These are phyloP conservation scores for Aphrocallistes beatrix DNA, from an alignment of 37 sponge, comb jelly and placozoan species.

Conservation along the genomic window DNA sequence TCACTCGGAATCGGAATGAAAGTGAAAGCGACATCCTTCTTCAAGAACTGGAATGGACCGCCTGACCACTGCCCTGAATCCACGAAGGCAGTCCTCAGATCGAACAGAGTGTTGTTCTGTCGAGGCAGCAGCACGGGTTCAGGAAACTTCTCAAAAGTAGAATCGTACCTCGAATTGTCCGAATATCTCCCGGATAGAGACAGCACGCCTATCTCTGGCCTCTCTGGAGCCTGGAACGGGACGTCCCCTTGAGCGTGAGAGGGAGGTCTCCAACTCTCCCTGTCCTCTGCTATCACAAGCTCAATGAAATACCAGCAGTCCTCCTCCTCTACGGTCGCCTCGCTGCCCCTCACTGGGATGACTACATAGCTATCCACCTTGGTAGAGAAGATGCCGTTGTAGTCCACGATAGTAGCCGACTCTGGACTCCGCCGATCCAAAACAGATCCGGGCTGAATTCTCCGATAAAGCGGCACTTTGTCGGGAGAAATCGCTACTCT, in stretches of 20 bases:
- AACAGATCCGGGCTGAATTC: not conserved
- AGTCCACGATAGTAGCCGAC: not conserved
- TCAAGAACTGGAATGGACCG: slow-evolving; percentile 16
- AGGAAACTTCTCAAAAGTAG: not conserved
- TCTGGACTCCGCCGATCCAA: not conserved
- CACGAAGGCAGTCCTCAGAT: slow-evolving; percentile 44
- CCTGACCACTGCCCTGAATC: slow-evolving; percentile 14
- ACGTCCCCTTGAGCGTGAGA: not conserved
- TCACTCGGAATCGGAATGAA: not conserved
- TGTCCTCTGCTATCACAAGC: not conserved
- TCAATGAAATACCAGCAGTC: not conserved
- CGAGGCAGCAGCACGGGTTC: slow-evolving; percentile 1
- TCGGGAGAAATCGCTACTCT: not conserved
- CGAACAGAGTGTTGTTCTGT: slow-evolving; percentile 26
- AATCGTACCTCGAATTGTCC: not conserved
- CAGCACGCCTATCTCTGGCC: not conserved
- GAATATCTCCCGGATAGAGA: not conserved
- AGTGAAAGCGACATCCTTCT: not conserved
- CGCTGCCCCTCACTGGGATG: not conserved
- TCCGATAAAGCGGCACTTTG: not conserved
- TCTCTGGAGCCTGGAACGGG: not conserved
- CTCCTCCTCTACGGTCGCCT: not conserved
- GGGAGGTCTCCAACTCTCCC: not conserved
- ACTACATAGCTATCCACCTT: not conserved
- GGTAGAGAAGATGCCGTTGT: not conserved